Evolutionary conservation across 2,797 vertebrate genomes (phyloP).

Genomic region (Rousettus madagascariensis): DNA sequence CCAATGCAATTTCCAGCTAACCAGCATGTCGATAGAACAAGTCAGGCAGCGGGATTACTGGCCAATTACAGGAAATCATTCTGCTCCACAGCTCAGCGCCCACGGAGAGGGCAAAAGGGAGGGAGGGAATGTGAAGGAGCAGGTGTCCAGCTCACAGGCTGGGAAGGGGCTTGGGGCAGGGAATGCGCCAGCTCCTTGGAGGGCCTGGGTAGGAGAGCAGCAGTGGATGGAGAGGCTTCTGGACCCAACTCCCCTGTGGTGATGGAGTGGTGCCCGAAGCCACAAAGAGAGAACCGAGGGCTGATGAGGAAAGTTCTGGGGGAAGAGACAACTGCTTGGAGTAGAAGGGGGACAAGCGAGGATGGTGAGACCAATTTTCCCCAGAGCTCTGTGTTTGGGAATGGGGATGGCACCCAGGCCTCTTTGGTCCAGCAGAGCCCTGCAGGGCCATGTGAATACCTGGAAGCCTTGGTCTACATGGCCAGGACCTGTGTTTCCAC

Average conservation of each 20-base stretch:
- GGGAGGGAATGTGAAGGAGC: not conserved
- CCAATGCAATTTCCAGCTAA: constrained; percentile 81
- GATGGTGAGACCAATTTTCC: not conserved
- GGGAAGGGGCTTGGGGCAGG: not conserved
- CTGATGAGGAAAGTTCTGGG: not conserved
- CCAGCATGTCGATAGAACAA: constrained; percentile 81
- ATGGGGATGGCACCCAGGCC: not conserved
- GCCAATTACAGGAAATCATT: constrained; percentile 83
- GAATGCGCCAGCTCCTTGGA: not conserved
- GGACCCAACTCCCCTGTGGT: not conserved
- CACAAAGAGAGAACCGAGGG: not conserved
- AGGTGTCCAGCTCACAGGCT: not conserved
- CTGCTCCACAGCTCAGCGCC: constrained; percentile 74
- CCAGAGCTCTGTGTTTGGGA: not conserved
- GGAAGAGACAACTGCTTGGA: not conserved
- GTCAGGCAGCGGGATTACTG: constrained; percentile 64
- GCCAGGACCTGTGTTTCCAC: not conserved
- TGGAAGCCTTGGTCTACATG: not conserved
- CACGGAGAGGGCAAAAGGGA: not conserved
- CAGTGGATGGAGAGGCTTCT: not conserved
- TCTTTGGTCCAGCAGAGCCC: not conserved
- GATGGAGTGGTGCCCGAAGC: not conserved
- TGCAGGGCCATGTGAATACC: not conserved
- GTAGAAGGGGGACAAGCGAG: not conserved
- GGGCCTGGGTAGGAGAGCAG: too few species aligned